Evolutionary conservation across 2,113 vertebrate species (phyloP).

Genomic region (Salminus brasiliensis): DNA sequence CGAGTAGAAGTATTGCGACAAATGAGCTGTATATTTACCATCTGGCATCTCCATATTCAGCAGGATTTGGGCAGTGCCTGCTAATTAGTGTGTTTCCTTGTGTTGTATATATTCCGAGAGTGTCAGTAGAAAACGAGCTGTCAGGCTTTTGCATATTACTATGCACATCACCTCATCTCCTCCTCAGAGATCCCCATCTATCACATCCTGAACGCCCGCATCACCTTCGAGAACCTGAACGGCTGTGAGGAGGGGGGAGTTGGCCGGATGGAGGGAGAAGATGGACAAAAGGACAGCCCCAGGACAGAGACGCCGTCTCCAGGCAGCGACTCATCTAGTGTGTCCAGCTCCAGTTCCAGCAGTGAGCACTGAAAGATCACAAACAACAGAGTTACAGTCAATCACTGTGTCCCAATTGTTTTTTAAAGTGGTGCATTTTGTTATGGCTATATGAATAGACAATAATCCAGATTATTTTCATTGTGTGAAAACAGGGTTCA

Average conservation of each 20-base stretch:
- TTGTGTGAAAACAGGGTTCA: no score
- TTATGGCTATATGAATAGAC: no score
- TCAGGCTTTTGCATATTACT: neutral
- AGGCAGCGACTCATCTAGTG: conserved; percentile 92
- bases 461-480: no score
- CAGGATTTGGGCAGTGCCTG: neutral
- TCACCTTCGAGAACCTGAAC: conserved; percentile 97
- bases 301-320: conserved; percentile 90
- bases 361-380: conserved; percentile 70
- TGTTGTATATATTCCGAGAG: neutral
- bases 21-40: neutral
- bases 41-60: neutral
- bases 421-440: no score
- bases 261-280: conserved; percentile 67
- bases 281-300: conserved; percentile 79
- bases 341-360: conserved; percentile 95
- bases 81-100: neutral
- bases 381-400: neutral
- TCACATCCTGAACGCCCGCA: conserved; percentile 96
- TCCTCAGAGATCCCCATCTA: conserved; percentile 94
- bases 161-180: neutral
- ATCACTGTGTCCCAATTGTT: neutral
- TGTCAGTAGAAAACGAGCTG: neutral
- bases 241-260: conserved; percentile 87
- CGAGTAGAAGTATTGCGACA: neutral